These are phyloP conservation scores for Setipinna tenuifilis DNA, from an alignment of 2,797 vertebrate genomes.

Conservation along the genomic window DNA sequence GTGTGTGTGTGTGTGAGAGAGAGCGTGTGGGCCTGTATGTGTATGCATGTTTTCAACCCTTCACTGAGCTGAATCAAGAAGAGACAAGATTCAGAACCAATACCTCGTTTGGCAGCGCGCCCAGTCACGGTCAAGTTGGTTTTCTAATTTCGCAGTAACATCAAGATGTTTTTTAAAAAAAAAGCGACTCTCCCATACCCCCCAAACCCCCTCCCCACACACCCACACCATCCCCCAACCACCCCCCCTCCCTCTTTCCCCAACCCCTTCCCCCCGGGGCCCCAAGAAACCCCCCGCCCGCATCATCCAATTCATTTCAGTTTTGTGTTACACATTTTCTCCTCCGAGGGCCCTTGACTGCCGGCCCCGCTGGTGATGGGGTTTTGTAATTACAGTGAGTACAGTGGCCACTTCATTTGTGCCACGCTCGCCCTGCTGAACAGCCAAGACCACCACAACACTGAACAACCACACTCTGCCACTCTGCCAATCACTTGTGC, in stretches of 20 bases:
- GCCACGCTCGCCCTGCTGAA: neutral
- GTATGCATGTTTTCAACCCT: neutral
- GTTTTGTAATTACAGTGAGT: neutral
- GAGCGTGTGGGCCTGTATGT: neutral
- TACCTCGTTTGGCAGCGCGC: neutral
- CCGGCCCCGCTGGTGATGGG: neutral
- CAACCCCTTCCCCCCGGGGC: neutral
- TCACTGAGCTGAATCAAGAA: neutral
- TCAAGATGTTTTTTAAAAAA: neutral
- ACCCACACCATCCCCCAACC: too few relatives aligned
- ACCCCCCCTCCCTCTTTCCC: neutral
- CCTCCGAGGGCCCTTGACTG: neutral
- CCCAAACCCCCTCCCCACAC: too few relatives aligned
- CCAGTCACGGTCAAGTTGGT: slow-evolving; percentile 16
- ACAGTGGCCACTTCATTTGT: neutral
- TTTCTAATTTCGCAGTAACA: neutral
- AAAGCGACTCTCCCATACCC: neutral
- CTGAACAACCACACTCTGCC: neutral
- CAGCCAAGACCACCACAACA: too few relatives aligned
- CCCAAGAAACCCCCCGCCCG: neutral
- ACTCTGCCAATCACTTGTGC: neutral
- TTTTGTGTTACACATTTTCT: neutral
- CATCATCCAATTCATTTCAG: neutral
- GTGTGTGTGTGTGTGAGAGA: neutral
- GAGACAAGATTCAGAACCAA: neutral